Base-by-base conservation (phyloP, 2,888 invertebrate species). In the Priocnemis perturbator region DNA sequence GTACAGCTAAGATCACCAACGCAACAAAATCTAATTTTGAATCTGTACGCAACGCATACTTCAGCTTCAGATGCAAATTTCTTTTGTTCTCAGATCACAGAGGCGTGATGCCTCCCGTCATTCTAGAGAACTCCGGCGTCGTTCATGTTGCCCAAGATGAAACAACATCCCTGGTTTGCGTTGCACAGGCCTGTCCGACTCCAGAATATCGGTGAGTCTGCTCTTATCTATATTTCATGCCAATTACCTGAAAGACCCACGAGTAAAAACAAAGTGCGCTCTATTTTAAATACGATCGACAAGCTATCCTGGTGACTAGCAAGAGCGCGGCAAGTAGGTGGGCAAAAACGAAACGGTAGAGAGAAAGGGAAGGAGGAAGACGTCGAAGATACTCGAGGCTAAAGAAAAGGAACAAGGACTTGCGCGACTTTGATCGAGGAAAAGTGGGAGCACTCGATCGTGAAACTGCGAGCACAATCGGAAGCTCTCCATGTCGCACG, bases 131-230 rank as follows among this genome's bases (percentile, higher is more conserved):
- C 88, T 93, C 93, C 57, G 92, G 92, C 61, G 92, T 92, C 76
- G 92, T 95, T 37, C 92, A 93, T 79, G 94, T 94, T 58, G 92
- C 93, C 60, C 93, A 94, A 87, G 94, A 94, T 78, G 94, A 94
- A 86, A 93, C 93, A 63, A 94, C 94, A 5, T 94, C 95, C 64
- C 89, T 95, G 76, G 91, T 95, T 71, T 95, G 95, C 89, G 93
- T 95, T 55, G 94, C 95, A n/a, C 94, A 93, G 86, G 95, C 94
- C 65, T 94, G 94, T 89, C 95, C 95, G 67, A 91, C 94, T 52
- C 94, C 95, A n/a, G 93, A 93, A 90, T 93, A 94, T 90, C 92
- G 94, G 95, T 95, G 91, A 90, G 88, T 85, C 20, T 5, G 23
- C 57, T 57, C 57, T 57, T n/a, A 26, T 57, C 37, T 17, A 37